phyloP scores from a whole-genome alignment of 2,888 invertebrate species.

The Rhyacophila evoluta region DNA sequence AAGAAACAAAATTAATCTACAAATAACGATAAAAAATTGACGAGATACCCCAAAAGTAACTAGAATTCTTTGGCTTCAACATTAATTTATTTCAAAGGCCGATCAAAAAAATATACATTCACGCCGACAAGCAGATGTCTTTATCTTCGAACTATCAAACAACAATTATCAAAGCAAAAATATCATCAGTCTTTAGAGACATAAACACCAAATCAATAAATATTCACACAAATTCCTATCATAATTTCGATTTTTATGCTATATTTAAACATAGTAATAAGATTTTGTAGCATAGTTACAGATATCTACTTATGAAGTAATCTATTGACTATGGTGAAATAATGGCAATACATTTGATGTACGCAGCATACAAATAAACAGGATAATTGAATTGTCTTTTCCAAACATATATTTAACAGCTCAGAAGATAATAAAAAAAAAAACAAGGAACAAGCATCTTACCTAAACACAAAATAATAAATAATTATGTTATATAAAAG shows the following conservation, averaged over 20 bases:
- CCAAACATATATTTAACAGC: not conserved
- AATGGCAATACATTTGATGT: not conserved
- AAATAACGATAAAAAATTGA: not conserved
- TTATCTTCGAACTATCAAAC: not conserved
- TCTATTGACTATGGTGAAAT: not conserved
- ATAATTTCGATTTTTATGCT: too few species aligned
- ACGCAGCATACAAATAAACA: not conserved
- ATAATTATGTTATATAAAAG: not conserved
- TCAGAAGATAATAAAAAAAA: not conserved
- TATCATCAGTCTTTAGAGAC: not conserved
- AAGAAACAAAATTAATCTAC: not conserved
- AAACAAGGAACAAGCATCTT: not conserved
- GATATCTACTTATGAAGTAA: not conserved
- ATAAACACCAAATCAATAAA: not conserved
- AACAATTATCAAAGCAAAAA: not conserved
- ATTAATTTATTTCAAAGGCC: slow-evolving; percentile 10
- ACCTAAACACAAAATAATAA: slow-evolving; percentile 1
- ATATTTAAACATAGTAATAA: not conserved
- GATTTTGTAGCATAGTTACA: not conserved
- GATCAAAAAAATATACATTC: not conserved
- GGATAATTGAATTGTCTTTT: not conserved
- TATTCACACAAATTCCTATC: not conserved
- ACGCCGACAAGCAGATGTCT: not conserved
- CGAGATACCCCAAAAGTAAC: slow-evolving; percentile 29
- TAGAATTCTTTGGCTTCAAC: slow-evolving; percentile 41